Percentiles rank a stretch among this genome's conserved stretches.
Conservation (phyloP, 2,888 invertebrate genomes). For the Rhabditoides inermis region DNA sequence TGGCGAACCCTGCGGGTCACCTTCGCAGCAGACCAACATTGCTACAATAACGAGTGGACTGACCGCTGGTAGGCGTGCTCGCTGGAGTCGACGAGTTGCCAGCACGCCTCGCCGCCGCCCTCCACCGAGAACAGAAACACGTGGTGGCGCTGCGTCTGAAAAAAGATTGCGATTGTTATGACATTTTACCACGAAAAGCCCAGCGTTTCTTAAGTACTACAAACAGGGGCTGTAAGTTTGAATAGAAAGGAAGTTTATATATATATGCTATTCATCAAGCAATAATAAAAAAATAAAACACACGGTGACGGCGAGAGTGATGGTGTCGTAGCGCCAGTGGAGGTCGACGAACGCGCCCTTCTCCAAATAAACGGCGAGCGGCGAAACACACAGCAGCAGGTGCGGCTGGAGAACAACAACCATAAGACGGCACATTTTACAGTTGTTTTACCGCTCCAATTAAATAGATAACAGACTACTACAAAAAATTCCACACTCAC, state of each 20-base stretch:
- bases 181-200: not conserved
- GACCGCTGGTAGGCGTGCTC: too few species aligned
- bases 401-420: slow-evolving; percentile 43
- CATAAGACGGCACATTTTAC: too few species aligned
- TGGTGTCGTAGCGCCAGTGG: slow-evolving; percentile 46
- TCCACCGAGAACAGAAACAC: slow-evolving; percentile 41
- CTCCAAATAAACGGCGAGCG: slow-evolving; percentile 29
- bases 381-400: slow-evolving; percentile 33
- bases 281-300: slow-evolving; percentile 10
- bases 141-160: slow-evolving; percentile 41
- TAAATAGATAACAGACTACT: not conserved
- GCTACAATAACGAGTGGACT: too few species aligned
- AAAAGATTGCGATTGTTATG: not conserved
- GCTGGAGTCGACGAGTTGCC: slow-evolving; percentile 32
- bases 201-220: not conserved
- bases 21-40: too few species aligned
- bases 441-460: not conserved
- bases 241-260: too few species aligned
- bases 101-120: slow-evolving; percentile 28
- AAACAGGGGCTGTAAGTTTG: too few species aligned
- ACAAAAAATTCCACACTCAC: slow-evolving; percentile 16
- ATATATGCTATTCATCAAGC: not conserved
- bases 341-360: slow-evolving; percentile 27
- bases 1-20: too few species aligned
- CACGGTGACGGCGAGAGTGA: slow-evolving; percentile 40